phyloP scores from a whole-genome alignment of 2,113 vertebrate species.

The Myxocyprinus asiaticus region DNA sequence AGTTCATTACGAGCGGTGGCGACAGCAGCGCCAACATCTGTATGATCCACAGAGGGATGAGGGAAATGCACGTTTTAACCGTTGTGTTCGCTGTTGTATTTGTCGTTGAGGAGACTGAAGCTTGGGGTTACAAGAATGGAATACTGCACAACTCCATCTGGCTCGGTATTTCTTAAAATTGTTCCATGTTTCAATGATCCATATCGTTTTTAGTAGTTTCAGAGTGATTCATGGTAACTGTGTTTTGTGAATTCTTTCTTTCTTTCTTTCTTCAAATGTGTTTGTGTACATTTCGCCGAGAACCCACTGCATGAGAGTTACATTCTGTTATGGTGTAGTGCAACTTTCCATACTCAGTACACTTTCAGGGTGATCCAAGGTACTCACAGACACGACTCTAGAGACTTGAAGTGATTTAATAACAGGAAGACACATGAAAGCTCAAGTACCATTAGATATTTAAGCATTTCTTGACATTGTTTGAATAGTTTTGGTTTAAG shows the following conservation, averaged over 20 bases:
- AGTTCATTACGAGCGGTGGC: neutral
- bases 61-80: constrained; percentile 71
- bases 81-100: constrained; percentile 71
- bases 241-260: neutral
- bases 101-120: constrained; percentile 75
- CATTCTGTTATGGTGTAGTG: too few species aligned
- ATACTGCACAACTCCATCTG: constrained; percentile 97
- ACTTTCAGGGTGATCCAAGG: neutral
- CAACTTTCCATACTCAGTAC: neutral
- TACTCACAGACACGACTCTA: neutral
- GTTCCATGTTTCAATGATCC: neutral
- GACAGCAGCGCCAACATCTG: constrained; percentile 25
- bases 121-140: constrained; percentile 90
- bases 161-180: constrained; percentile 80
- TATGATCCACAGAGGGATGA: constrained; percentile 14
- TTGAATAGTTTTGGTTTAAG: neutral
- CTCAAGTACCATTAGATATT: too few species aligned
- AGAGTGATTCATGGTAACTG: neutral
- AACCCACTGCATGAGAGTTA: too few species aligned
- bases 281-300: too few species aligned
- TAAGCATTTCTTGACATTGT: neutral
- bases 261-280: too few species aligned
- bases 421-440: too few species aligned
- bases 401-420: too few species aligned
- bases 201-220: neutral